These are phyloP conservation scores for Agapornis canus DNA, from an alignment of 2,797 vertebrate species.

Conservation along the genomic window DNA sequence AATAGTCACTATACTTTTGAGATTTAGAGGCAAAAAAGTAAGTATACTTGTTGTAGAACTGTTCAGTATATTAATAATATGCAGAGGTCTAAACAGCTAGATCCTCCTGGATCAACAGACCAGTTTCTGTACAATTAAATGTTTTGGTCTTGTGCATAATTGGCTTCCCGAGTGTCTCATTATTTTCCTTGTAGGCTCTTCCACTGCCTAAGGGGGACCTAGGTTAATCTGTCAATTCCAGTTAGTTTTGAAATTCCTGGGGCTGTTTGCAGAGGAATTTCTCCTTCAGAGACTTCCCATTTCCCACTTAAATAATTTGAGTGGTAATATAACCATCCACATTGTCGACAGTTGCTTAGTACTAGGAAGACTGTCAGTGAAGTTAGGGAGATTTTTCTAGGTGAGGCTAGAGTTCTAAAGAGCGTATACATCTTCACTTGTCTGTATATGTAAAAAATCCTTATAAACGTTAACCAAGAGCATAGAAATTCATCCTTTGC, in stretches of 20 bases:
- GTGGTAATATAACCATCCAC: not conserved
- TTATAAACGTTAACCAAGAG: not conserved
- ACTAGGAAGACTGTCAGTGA: not conserved
- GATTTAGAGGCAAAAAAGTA: not conserved
- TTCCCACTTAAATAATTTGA: slow-evolving; percentile 8
- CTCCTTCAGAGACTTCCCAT: not conserved
- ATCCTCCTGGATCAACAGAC: slow-evolving; percentile 29
- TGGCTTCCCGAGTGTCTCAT: slow-evolving; percentile 49
- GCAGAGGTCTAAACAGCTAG: not conserved
- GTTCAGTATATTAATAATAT: not conserved
- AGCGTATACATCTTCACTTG: fast-evolving
- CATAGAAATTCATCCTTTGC: not conserved
- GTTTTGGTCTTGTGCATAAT: slow-evolving; percentile 40
- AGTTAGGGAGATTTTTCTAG: not conserved
- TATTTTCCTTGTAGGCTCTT: slow-evolving; percentile 47
- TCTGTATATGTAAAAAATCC: not conserved
- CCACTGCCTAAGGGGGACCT: slow-evolving; percentile 51
- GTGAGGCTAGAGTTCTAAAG: not conserved
- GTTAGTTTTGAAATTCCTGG: slow-evolving; percentile 53
- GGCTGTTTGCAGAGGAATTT: slow-evolving; percentile 53
- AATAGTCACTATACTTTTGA: not conserved
- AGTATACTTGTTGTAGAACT: not conserved
- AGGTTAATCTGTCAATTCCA: slow-evolving; percentile 60
- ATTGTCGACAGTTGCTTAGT: not conserved
- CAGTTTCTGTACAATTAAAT: slow-evolving; percentile 35